Conservation (phyloP, 1,140 invertebrate genomes). For the Leptopilina clavipes region DNA sequence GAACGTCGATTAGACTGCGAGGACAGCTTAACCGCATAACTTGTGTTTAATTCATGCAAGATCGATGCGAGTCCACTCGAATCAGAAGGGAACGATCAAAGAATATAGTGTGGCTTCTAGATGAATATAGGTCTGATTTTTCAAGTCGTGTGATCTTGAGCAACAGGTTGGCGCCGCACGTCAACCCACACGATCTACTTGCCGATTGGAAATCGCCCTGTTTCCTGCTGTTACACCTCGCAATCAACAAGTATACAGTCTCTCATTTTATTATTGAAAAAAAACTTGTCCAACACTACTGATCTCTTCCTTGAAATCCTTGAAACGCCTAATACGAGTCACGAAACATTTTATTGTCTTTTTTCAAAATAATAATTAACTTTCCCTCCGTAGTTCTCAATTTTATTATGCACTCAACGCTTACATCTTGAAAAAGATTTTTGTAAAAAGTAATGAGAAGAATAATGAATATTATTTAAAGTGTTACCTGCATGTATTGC, state of each 20-base stretch:
- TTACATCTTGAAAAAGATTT: too few species aligned
- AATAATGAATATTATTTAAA: too few species aligned
- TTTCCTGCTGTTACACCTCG: slow-evolving; percentile 47
- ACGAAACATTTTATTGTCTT: background rate
- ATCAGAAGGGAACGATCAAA: slow-evolving; percentile 24
- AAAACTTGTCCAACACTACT: too few species aligned
- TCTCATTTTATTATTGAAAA: background rate
- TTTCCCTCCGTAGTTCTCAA: background rate
- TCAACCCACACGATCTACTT: slow-evolving; percentile 59
- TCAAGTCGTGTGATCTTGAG: slow-evolving; percentile 61
- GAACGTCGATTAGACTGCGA: slow-evolving; percentile 27
- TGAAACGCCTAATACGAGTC: slow-evolving; percentile 2
- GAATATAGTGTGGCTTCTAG: slow-evolving; percentile 54
- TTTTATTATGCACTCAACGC: too few species aligned
- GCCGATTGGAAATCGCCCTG: slow-evolving; percentile 64
- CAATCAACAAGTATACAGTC: slow-evolving; percentile 13
- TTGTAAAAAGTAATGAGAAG: too few species aligned
- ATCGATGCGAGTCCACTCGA: slow-evolving; percentile 30
- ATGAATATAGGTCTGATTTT: slow-evolving; percentile 61
- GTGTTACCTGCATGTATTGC: background rate
- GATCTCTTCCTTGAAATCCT: background rate
- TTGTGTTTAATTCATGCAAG: slow-evolving; percentile 35
- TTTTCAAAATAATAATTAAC: background rate
- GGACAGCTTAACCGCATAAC: slow-evolving; percentile 29
- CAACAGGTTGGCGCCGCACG: slow-evolving; percentile 74